Evolutionary conservation across 2,113 vertebrate genomes (phyloP), one percentile per base, ranked within the genome.

Genomic region (Telmatochromis brachygnathus): DNA sequence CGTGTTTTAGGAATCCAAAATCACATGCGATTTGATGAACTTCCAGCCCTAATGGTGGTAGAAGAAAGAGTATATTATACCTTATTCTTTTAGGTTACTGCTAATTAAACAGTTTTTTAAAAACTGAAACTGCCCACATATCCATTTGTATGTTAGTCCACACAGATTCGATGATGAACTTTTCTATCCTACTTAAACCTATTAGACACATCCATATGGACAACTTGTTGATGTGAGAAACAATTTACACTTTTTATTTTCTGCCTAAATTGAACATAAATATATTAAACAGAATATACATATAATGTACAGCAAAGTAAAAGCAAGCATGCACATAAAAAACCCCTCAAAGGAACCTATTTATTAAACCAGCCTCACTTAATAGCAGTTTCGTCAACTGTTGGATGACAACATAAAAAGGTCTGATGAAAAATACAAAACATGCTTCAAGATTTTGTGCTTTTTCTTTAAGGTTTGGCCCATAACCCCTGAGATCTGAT

Each of bases 271-370:
- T 73, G 37, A 45, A 4, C 68, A 42, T 0, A 17, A 1, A 75
- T 23, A 47, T 4, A 47, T 45, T 28, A 17, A 47, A 47, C 17
- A 47, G 2, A 73, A 47, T 17, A 47, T 42, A 0, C 7, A 42
- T 14, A 42, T 75, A 75, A 47, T 75, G 23, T 47, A 12, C 15
- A 75, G 1, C 15, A 47, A 47, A 30, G 39, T 75, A 47, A 75
- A 47, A 75, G 23, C 23, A 28, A 0, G 14, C 37, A 42, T 47
- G 14, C 23, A 47, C 23, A 28, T 28, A 0, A 28, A 75, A 68
- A 68, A 68, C 47, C 14, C 39, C 70, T 19, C 39, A 7, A 75
- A 75, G 14, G 28, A 45, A 28, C 39, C 23, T 17, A 45, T 45
- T 26, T 28, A 28, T 47, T 75, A 47, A 75, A 75, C 6, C 70